Base-by-base conservation (phyloP, 1,140 invertebrate species). In the Sminthurinus signatus region DNA sequence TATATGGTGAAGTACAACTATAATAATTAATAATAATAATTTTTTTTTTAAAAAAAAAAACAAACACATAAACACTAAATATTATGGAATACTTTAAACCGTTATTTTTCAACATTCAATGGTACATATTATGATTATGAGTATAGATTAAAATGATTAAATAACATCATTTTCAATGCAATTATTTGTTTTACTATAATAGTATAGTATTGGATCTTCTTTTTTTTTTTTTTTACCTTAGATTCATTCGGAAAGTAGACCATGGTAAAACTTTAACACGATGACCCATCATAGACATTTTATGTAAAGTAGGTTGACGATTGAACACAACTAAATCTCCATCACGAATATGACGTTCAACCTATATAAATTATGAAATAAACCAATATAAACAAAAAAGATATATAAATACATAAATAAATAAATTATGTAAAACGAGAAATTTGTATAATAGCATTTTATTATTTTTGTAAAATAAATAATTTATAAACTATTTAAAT, bases 201-300 rank as follows among this genome's bases (percentile, higher is more conserved):
- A n/a, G n/a, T n/a, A n/a, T n/a, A n/a, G n/a, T n/a, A n/a, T n/a
- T n/a, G n/a, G n/a, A n/a, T n/a, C n/a, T n/a, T n/a, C n/a, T n/a
- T n/a, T n/a, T n/a, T n/a, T n/a, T n/a, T n/a, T n/a, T n/a, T n/a
- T n/a, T 5, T 15, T 56, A 83, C 81, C 81, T 84, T 21, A 88
- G 78, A 78, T 93, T 93, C 86, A 98, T 89, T 60, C 96, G 86
- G 77, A 98, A 98, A 68, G 96, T 98, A 46, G 94, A 98, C 95
- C 95, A 98, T 0, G 95, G 94, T 48, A 98, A 76, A 4, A 98
- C 91, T 78, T 97, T 97, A 0, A 98, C 95, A 74, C 93, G 86
- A 78, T 99, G 97, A 70, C 96, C 96, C 97, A 99, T 99, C 97
- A 99, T 99, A 88, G 89, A 93, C 96, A 99, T 99, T 82, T 99